These are phyloP conservation scores for Colinus virginianus DNA, from an alignment of 2,113 vertebrate species.

Conservation along the genomic window DNA sequence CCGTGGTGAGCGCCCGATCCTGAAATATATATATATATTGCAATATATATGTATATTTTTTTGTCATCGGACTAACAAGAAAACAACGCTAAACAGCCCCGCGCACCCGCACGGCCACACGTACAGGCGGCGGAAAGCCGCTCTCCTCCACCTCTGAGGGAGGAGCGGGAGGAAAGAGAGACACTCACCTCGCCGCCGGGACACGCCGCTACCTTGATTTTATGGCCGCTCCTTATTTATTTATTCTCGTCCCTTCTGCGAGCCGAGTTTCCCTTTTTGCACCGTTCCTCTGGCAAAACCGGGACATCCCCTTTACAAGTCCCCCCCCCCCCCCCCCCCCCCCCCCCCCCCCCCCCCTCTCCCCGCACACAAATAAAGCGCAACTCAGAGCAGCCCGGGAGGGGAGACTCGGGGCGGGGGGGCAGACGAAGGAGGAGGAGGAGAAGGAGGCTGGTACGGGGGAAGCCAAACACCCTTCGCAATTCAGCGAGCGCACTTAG, in stretches of 20 bases:
- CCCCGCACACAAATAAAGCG: conserved; percentile 23
- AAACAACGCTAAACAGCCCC: background rate
- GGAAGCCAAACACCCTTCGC: background rate
- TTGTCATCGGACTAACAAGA: background rate
- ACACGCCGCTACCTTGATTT: conserved; percentile 22
- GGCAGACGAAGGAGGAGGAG: background rate
- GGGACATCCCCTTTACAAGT: conserved; percentile 55
- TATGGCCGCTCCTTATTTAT: conserved; percentile 34
- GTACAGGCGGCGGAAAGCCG: background rate
- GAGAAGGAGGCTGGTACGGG: conserved; percentile 6
- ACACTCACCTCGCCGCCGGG: conserved; percentile 51
- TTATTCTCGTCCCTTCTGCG: conserved; percentile 33
- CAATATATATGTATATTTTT: background rate
- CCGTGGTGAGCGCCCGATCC: background rate
- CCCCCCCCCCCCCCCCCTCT: background rate
- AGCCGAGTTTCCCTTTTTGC: conserved; percentile 28
- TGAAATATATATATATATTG: background rate
- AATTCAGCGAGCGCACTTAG: background rate
- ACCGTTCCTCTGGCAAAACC: conserved; percentile 33
- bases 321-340: background rate
- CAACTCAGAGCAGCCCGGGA: conserved; percentile 3
- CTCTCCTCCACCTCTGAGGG: background rate
- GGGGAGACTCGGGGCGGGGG: background rate
- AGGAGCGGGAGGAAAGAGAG: background rate
- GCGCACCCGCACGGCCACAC: background rate